Evolutionary conservation across 2,888 invertebrate genomes (phyloP).

Genomic region (Matsumyia berberina): DNA sequence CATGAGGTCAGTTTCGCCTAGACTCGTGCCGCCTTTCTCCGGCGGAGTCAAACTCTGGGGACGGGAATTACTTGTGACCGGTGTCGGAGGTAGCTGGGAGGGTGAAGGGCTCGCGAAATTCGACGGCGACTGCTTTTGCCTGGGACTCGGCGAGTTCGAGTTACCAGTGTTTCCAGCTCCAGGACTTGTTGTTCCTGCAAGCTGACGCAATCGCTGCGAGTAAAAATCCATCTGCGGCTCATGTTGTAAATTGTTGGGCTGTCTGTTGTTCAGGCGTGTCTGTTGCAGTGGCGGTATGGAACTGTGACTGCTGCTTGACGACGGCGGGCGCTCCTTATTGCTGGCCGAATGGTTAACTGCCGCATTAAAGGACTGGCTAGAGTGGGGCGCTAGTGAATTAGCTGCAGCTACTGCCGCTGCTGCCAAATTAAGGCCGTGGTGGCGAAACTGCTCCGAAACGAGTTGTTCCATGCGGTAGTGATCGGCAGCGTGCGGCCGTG

Average conservation of each 20-base stretch:
- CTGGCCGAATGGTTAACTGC: slow-evolving; percentile 78
- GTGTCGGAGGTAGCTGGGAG: slow-evolving; percentile 88
- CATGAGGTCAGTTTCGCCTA: slow-evolving; percentile 83
- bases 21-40: slow-evolving; percentile 86
- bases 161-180: slow-evolving; percentile 90
- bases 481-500: slow-evolving; percentile 92
- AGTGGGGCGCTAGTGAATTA: slow-evolving; percentile 86
- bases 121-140: slow-evolving; percentile 91
- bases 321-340: slow-evolving; percentile 85
- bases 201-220: slow-evolving; percentile 99
- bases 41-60: slow-evolving; percentile 89
- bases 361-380: slow-evolving; percentile 86
- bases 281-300: slow-evolving; percentile 81
- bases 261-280: slow-evolving; percentile 70
- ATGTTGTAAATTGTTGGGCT: slow-evolving; percentile 86
- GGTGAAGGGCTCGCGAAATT: slow-evolving; percentile 92
- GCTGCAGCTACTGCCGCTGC: slow-evolving; percentile 89
- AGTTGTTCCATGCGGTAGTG: slow-evolving; percentile 94
- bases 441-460: slow-evolving; percentile 92
- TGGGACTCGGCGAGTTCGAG: slow-evolving; percentile 92
- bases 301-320: slow-evolving; percentile 83
- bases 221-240: slow-evolving; percentile 99
- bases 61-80: slow-evolving; percentile 86
- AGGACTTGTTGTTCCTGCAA: slow-evolving; percentile 96
- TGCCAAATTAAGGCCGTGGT: slow-evolving; percentile 91